Conservation (phyloP, 2,888 invertebrate species). For the Megamerina dolium region DNA sequence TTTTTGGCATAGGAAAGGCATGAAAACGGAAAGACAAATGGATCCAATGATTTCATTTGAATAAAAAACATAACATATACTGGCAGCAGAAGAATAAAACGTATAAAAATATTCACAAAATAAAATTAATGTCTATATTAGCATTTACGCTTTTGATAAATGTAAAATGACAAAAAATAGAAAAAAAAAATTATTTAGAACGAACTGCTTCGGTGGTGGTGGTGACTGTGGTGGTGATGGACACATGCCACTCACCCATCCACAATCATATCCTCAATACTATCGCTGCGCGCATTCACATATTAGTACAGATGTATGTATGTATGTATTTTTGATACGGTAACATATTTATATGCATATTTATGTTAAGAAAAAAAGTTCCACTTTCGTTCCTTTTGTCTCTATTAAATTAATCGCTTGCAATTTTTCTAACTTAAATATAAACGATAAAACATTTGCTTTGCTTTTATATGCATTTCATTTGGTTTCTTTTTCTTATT, state of each 20-base stretch:
- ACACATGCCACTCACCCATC: constrained; percentile 9
- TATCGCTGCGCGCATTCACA: no score
- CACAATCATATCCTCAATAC: constrained; percentile 5
- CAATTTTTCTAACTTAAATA: constrained; percentile 46
- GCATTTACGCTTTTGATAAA: constrained; percentile 13
- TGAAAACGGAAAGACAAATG: not conserved
- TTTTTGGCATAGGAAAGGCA: not conserved
- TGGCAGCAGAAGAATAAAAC: not conserved
- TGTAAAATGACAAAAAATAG: constrained; percentile 19
- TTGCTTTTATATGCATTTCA: not conserved
- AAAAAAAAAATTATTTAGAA: not conserved
- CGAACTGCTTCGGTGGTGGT: no score
- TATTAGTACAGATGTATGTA: no score
- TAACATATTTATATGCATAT: no score
- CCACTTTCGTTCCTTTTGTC: constrained; percentile 38
- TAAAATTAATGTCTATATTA: constrained; percentile 32
- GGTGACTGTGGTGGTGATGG: no score
- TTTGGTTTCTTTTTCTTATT: not conserved
- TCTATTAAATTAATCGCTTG: constrained; percentile 45
- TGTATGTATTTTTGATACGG: no score
- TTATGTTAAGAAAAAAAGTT: no score
- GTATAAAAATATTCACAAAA: constrained; percentile 20
- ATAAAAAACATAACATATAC: constrained; percentile 15
- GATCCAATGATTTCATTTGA: no score
- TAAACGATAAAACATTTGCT: constrained; percentile 21